These are phyloP conservation scores for Platypus cylindrus DNA, from an alignment of 2,888 invertebrate genomes.

Conservation along the genomic window DNA sequence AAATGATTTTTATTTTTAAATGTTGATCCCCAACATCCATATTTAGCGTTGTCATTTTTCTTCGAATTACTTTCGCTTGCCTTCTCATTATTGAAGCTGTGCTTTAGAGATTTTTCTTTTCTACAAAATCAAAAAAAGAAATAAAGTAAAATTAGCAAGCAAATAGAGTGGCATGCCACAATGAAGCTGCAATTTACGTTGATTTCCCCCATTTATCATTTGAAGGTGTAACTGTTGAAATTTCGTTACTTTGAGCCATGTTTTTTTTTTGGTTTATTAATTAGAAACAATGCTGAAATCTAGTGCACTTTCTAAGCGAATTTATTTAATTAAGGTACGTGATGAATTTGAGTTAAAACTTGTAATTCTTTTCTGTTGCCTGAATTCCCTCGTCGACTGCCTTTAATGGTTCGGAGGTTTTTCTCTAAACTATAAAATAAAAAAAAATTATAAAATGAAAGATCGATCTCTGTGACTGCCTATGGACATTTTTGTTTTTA, in stretches of 20 bases:
- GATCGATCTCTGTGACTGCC: neutral
- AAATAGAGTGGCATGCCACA: too few relatives aligned
- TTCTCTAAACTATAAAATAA: constrained; percentile 56
- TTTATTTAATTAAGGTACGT: constrained; percentile 58
- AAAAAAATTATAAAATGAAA: neutral
- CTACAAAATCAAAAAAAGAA: neutral
- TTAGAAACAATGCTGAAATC: too few relatives aligned
- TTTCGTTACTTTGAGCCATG: constrained; percentile 32
- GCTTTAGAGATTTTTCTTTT: constrained; percentile 26
- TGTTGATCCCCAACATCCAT: constrained; percentile 57
- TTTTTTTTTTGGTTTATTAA: constrained; percentile 8
- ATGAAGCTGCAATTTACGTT: too few relatives aligned
- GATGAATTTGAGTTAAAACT: constrained; percentile 70
- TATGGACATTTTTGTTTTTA: neutral
- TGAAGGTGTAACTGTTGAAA: constrained; percentile 17
- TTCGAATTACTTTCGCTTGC: too few relatives aligned
- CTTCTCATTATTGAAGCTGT: too few relatives aligned
- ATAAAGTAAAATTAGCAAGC: constrained; percentile 1
- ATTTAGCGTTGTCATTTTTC: constrained; percentile 28
- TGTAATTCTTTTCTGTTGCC: constrained; percentile 75
- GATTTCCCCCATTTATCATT: too few relatives aligned
- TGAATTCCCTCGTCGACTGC: constrained; percentile 73
- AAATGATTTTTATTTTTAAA: constrained; percentile 65
- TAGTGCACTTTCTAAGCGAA: neutral
- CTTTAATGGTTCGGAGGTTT: constrained; percentile 68